Conservation (phyloP, 2,113 vertebrate species). For the Periophthalmus modestus region DNA sequence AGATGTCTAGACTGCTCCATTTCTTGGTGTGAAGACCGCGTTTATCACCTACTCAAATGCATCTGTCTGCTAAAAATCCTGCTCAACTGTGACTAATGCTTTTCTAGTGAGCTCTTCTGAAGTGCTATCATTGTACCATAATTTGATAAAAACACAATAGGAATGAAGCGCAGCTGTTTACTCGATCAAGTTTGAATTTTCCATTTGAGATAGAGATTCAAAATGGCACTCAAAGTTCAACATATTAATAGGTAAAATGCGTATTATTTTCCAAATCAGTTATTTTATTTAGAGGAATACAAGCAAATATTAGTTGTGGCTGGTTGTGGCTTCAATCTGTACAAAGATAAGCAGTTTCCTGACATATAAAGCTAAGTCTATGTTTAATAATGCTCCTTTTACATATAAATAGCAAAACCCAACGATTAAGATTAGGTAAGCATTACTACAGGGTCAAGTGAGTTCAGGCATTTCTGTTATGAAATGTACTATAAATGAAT, state of each 20-base stretch:
- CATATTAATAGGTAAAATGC: not conserved
- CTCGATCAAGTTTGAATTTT: not conserved
- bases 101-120: not conserved
- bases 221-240: not conserved
- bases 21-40: not conserved
- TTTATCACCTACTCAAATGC: conserved; percentile 6
- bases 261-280: not conserved
- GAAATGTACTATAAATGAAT: not conserved
- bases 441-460: no score
- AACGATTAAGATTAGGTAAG: no score
- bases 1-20: conserved; percentile 9
- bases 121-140: not conserved
- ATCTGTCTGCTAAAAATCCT: conserved; percentile 3
- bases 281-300: no score
- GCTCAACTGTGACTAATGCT: not conserved
- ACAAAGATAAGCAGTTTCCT: no score
- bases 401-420: no score
- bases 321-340: no score
- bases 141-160: conserved; percentile 1
- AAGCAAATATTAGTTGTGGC: no score
- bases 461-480: not conserved
- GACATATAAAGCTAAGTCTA: no score
- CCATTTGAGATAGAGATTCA: not conserved
- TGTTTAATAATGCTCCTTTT: no score
- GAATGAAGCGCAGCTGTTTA: conserved; percentile 1